Conservation (phyloP, 2,888 invertebrate genomes). For the Himalopsyche tibetana region DNA sequence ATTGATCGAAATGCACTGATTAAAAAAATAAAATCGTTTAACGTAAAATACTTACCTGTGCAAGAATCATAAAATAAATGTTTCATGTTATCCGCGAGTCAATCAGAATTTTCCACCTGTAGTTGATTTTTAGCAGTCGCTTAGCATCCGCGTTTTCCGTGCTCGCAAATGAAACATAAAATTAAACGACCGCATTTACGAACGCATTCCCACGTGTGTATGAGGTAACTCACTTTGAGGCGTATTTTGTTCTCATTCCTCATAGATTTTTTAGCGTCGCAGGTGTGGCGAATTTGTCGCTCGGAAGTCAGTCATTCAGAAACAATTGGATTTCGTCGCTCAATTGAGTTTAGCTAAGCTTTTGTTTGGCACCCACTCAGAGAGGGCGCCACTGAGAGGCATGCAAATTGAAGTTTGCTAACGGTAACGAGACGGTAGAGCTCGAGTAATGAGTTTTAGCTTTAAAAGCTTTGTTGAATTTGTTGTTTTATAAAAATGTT, state of each 20-base stretch:
- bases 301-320: slow-evolving; percentile 5
- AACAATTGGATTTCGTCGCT: slow-evolving; percentile 9
- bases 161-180: not conserved
- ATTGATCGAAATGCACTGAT: too few species aligned
- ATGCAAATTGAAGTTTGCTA: slow-evolving; percentile 21
- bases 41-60: too few species aligned
- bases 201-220: not conserved
- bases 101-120: not conserved
- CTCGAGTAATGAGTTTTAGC: not conserved
- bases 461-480: too few species aligned
- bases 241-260: not conserved
- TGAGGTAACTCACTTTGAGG: not conserved
- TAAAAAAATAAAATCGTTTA: too few species aligned
- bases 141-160: not conserved
- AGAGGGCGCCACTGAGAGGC: not conserved
- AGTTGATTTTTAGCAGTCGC: not conserved
- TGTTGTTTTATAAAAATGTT: too few species aligned
- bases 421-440: not conserved
- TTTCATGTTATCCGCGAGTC: not conserved
- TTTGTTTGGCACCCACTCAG: not conserved
- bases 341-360: slow-evolving; percentile 37
- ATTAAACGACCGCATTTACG: slow-evolving; percentile 18
- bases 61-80: too few species aligned
- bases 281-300: slow-evolving; percentile 34
- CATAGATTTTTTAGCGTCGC: slow-evolving; percentile 23